Evolutionary conservation across 2,888 invertebrate species (phyloP), one percentile per base, ranked within the genome.

Genomic region (Ypsolopha sequella): DNA sequence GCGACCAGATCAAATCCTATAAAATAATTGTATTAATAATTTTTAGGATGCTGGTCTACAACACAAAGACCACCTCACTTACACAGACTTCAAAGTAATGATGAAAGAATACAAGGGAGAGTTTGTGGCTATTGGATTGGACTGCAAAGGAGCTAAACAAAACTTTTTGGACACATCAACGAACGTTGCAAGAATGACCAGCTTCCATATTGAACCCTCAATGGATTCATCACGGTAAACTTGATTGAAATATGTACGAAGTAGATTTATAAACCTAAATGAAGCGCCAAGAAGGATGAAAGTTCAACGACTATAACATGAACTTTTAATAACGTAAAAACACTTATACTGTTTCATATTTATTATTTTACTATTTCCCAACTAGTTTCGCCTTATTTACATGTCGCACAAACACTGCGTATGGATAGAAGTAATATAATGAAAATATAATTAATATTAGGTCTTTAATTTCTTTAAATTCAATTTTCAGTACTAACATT

Each of bases 51-150:
- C 96, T 7, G 97, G 97, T 0, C 86, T 97, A 6, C 93, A 96
- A 76, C 92, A 95, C 65, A 97, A 96, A 80, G 94, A 96, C 61
- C 95, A 93, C 63, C 87, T 97, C 7, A 96, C 95, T 0, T 97
- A 97, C 70, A 92, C 91, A 52, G 97, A 97, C 68, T 97, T 97
- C 64, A 97, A 97, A 69, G 80, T 95, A 9, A 96, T 97, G 96
- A 97, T 97, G 97, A 95, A 95, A 66, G 97, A 97, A 71, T 97
- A 97, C 76, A 96, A 96, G 73, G 96, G 96, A 0, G 97, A 97
- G 68, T 96, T 97, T 68, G 96, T 97, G 0, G 97, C 97, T 0
- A 97, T 97, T 52, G 97, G 97, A 1, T 81, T 97, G 55, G 97
- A 97, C 66, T 97, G 96, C 70, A 97, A 97, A 77, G 97, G 97